phyloP scores from a whole-genome alignment of 2,888 invertebrate genomes.

The Arge pagana region DNA sequence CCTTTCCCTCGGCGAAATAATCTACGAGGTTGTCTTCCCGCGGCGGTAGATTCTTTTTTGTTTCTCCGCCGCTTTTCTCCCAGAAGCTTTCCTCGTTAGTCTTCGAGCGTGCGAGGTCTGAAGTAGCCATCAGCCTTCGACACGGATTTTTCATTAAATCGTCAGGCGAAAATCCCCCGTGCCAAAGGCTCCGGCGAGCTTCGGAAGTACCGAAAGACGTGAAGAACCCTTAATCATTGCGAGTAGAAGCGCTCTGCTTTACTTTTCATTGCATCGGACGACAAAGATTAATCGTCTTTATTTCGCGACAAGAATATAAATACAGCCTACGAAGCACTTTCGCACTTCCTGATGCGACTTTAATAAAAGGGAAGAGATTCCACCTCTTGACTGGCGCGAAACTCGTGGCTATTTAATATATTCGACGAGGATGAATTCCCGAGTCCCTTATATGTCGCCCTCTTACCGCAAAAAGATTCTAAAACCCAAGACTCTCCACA shows the following conservation, averaged over 20 bases:
- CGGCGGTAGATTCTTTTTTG: too few relatives aligned
- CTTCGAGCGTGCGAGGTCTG: constrained; percentile 13
- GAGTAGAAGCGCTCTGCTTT: constrained; percentile 11
- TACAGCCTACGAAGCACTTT: background rate
- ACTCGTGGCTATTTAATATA: too few relatives aligned
- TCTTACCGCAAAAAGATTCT: too few relatives aligned
- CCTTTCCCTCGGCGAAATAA: too few relatives aligned
- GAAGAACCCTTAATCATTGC: constrained; percentile 18
- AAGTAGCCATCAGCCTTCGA: constrained; percentile 17
- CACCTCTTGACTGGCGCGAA: background rate
- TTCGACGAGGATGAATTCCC: too few relatives aligned
- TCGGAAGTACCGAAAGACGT: constrained; percentile 10
- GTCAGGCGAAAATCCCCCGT: constrained; percentile 6
- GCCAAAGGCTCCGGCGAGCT: background rate
- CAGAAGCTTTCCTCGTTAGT: constrained; percentile 16
- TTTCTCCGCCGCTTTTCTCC: too few relatives aligned
- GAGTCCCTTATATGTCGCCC: too few relatives aligned
- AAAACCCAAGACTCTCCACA: too few relatives aligned
- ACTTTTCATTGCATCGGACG: constrained; percentile 16
- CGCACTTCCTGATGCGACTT: background rate
- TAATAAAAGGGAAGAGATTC: background rate
- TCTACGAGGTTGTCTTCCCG: too few relatives aligned
- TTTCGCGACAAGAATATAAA: constrained; percentile 18
- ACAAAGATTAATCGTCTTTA: constrained; percentile 16
- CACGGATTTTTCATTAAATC: constrained; percentile 19